phyloP scores from a whole-genome alignment of 2,113 vertebrate genomes.

The Trachemys scripta region DNA sequence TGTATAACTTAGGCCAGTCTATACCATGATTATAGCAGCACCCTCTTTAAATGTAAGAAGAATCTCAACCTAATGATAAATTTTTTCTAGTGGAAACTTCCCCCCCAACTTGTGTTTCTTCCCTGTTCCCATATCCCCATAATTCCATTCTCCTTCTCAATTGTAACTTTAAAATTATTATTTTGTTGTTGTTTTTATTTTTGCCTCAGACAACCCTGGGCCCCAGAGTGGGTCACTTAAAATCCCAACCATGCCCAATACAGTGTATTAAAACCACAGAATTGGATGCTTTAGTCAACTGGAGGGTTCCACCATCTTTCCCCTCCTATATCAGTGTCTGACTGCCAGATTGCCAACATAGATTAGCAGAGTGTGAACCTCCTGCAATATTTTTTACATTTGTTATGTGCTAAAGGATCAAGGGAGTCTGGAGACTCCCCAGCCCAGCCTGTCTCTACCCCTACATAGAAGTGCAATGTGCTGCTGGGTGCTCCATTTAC shows the following conservation, averaged over 20 bases:
- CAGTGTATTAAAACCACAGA: neutral
- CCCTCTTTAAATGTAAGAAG: neutral
- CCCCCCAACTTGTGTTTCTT: no score
- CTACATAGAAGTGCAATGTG: fast-evolving
- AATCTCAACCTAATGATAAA: neutral
- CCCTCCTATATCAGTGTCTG: fast-evolving
- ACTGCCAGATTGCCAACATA: neutral
- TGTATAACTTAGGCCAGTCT: neutral
- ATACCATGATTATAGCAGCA: neutral
- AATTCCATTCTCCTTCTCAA: neutral
- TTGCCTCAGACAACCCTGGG: neutral
- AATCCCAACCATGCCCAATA: neutral
- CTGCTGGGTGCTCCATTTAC: conserved; percentile 68
- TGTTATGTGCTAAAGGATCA: neutral
- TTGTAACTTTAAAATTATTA: neutral
- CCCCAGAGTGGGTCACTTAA: neutral
- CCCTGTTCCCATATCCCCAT: neutral
- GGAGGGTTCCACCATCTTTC: neutral
- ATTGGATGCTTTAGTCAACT: neutral
- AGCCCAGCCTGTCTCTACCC: neutral
- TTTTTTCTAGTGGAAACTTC: neutral
- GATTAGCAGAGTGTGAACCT: neutral
- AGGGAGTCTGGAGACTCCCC: neutral
- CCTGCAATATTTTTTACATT: neutral
- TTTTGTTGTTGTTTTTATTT: neutral